Conservation (phyloP, 1,140 invertebrate genomes). For the Pseudomyrmex dendroicus region DNA sequence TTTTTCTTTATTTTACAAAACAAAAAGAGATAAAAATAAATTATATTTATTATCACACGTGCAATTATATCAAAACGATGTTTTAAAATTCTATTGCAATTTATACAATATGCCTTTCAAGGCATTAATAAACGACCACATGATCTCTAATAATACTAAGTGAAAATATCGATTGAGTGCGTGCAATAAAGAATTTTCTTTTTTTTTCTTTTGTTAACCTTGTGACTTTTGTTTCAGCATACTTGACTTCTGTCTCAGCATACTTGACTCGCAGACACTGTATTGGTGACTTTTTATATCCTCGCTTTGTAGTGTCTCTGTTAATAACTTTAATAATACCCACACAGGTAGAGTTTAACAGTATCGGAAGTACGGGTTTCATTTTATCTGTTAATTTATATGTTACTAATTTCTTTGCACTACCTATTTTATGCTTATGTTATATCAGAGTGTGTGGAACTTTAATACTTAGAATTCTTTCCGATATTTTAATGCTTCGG, state of each 20-base stretch:
- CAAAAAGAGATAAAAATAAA: background rate
- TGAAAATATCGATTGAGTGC: conserved; percentile 26
- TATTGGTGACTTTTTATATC: conserved; percentile 31
- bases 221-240: conserved; percentile 33
- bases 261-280: background rate
- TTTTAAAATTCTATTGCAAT: background rate
- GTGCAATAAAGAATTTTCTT: conserved; percentile 30
- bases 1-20: background rate
- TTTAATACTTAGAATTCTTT: too few species aligned
- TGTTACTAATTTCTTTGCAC: too few species aligned
- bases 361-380: too few species aligned
- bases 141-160: conserved; percentile 4
- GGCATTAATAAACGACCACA: background rate
- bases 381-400: too few species aligned
- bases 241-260: conserved; percentile 37
- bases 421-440: too few species aligned
- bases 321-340: conserved; percentile 26
- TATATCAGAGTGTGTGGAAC: too few species aligned
- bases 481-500: too few species aligned
- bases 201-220: conserved; percentile 21
- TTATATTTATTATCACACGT: background rate
- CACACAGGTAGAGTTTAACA: too few species aligned
- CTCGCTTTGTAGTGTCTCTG: background rate
- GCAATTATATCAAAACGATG: background rate
- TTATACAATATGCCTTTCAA: background rate